Percentiles rank a stretch among this genome's conserved stretches.
These are phyloP conservation scores for Drosophila saltans DNA, from an alignment of 1,140 invertebrate genomes.

Conservation along the genomic window DNA sequence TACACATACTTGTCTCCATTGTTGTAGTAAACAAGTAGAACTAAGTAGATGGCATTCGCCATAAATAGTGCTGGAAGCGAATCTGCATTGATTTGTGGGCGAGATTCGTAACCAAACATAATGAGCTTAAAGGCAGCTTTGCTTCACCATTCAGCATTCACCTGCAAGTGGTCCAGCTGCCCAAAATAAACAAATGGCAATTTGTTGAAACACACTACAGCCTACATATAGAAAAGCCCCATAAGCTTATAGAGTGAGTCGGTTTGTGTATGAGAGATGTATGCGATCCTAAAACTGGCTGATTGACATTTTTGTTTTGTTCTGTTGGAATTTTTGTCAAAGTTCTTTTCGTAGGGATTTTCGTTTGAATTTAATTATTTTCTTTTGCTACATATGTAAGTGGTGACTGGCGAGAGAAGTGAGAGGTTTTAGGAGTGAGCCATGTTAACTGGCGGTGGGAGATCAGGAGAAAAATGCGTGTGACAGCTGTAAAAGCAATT, in stretches of 20 bases:
- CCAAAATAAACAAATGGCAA: conserved; percentile 22
- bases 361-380: conserved; percentile 73
- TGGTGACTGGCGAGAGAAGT: not conserved
- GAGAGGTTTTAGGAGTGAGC: conserved; percentile 1
- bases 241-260: conserved; percentile 26
- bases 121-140: conserved; percentile 63
- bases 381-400: conserved; percentile 11
- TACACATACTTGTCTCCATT: conserved; percentile 2
- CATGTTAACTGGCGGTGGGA: not conserved
- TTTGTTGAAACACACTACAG: not conserved
- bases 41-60: conserved; percentile 23
- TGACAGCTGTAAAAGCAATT: conserved; percentile 46
- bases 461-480: not conserved
- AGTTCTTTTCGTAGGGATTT: conserved; percentile 33
- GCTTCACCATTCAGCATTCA: not conserved
- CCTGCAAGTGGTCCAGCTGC: conserved; percentile 7
- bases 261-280: conserved; percentile 22
- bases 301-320: conserved; percentile 51
- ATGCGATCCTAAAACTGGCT: conserved; percentile 36
- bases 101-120: conserved; percentile 53
- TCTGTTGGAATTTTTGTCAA: conserved; percentile 11
- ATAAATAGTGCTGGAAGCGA: conserved; percentile 7
- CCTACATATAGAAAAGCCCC: conserved; percentile 9
- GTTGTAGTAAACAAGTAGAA: conserved; percentile 23
- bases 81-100: conserved; percentile 60